phyloP scores from a whole-genome alignment of 2,888 invertebrate species.

The Xestoiulus laeticollis region DNA sequence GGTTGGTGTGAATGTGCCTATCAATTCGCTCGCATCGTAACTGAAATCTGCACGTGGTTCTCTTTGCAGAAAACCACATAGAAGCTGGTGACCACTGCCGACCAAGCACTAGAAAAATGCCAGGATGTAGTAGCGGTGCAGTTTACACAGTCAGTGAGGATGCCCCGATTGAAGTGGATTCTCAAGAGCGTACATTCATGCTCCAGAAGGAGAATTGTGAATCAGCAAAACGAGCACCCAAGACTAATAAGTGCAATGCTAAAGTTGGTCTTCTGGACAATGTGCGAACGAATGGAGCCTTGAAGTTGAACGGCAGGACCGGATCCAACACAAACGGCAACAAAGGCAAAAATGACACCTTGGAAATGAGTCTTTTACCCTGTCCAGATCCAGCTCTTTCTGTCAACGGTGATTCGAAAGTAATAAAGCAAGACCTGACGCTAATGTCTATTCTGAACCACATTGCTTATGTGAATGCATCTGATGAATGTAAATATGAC shows the following conservation, averaged over 20 bases:
- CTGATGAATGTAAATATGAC: constrained; percentile 60
- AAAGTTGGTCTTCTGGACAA: not conserved
- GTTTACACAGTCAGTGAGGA: constrained; percentile 48
- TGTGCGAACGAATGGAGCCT: constrained; percentile 20
- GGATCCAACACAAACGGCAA: not conserved
- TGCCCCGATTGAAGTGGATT: not conserved
- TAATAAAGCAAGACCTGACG: constrained; percentile 61
- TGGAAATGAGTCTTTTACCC: constrained; percentile 53
- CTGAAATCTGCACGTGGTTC: not conserved
- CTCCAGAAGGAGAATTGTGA: not conserved
- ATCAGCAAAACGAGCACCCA: not conserved
- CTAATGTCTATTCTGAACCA: constrained; percentile 69
- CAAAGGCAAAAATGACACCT: constrained; percentile 48
- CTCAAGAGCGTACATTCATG: constrained; percentile 34
- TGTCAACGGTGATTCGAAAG: constrained; percentile 53
- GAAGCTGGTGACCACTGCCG: constrained; percentile 10
- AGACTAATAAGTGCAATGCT: constrained; percentile 33
- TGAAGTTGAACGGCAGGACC: constrained; percentile 30
- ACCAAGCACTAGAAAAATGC: constrained; percentile 6
- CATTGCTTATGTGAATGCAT: constrained; percentile 68
- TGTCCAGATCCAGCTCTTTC: constrained; percentile 64
- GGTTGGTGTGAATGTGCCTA: not conserved
- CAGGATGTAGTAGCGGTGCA: constrained; percentile 23
- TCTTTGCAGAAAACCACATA: not conserved
- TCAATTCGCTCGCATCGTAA: not conserved